Percentiles rank a stretch among this genome's conserved stretches.
phyloP scores from a whole-genome alignment of 1,140 invertebrate species.

The Zaprionus kolodkinae region DNA sequence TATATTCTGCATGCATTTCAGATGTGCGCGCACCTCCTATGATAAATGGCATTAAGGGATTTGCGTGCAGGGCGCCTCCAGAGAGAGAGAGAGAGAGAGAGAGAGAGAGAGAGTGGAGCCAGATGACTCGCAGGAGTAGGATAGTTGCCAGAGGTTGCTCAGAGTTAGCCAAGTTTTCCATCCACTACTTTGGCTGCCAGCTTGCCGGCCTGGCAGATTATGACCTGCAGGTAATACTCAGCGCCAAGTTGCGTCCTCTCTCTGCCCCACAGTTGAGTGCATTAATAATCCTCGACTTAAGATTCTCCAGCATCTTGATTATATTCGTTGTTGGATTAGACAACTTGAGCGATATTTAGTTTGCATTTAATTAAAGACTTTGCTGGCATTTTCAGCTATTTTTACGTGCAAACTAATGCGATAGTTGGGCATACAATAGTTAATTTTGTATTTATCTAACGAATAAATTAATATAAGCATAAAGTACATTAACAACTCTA shows the following conservation, averaged over 20 bases:
- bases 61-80: constrained; percentile 64
- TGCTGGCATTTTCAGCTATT: background rate
- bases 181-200: constrained; percentile 13
- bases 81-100: too few relatives aligned
- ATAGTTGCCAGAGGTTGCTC: constrained; percentile 47
- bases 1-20: constrained; percentile 76
- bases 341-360: background rate
- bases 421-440: background rate
- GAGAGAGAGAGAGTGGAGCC: too few relatives aligned
- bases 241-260: constrained; percentile 3
- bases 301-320: background rate
- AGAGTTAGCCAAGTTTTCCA: constrained; percentile 30
- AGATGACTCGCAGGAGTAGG: background rate
- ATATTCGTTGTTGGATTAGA: background rate
- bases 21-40: constrained; percentile 61
- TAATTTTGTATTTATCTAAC: too few relatives aligned
- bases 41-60: constrained; percentile 80
- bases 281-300: constrained; percentile 17
- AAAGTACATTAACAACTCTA: too few relatives aligned
- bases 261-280: background rate
- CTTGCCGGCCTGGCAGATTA: constrained; percentile 19
- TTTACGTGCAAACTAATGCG: background rate
- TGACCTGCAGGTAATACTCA: constrained; percentile 10
- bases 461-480: too few relatives aligned
- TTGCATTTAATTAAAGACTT: background rate